A percentile compares a stretch with the other conserved stretches of the same genome.
Conservation (phyloP, 2,888 invertebrate genomes). For the Rhimphoctona megacephalus region DNA sequence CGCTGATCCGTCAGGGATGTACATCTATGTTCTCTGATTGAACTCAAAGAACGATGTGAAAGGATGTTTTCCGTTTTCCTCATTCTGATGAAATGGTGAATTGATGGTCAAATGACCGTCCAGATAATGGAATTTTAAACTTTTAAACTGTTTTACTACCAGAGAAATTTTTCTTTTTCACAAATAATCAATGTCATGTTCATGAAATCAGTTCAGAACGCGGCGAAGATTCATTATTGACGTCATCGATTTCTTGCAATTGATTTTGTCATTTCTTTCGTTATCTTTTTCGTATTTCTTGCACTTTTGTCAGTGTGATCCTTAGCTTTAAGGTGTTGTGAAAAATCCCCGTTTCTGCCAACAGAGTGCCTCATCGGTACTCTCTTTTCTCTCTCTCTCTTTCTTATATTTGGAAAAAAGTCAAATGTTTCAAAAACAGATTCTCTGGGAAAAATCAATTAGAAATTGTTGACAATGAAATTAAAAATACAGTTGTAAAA, state of each 20-base stretch:
- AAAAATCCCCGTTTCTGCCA: not conserved
- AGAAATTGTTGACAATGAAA: too few species aligned
- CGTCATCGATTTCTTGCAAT: not conserved
- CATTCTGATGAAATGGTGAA: too few species aligned
- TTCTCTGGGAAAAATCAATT: too few species aligned
- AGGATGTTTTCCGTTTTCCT: too few species aligned
- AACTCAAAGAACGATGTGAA: too few species aligned
- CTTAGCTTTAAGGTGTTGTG: not conserved
- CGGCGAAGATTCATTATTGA: not conserved
- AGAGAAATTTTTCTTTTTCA: not conserved
- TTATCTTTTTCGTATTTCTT: not conserved
- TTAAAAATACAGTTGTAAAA: too few species aligned
- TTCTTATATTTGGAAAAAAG: too few species aligned
- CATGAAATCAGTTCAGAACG: not conserved
- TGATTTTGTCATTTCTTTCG: not conserved
- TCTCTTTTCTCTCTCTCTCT: not conserved
- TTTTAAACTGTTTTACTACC: not conserved
- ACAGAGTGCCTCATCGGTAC: slow-evolving; percentile 2
- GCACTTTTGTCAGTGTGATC: not conserved
- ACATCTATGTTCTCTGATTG: too few species aligned
- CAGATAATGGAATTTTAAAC: too few species aligned
- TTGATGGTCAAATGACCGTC: too few species aligned
- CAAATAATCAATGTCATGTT: not conserved
- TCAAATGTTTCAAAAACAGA: too few species aligned
- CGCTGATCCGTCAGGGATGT: too few species aligned